Conservation (phyloP, 2,113 vertebrate species). For the Dissostichus mawsoni region DNA sequence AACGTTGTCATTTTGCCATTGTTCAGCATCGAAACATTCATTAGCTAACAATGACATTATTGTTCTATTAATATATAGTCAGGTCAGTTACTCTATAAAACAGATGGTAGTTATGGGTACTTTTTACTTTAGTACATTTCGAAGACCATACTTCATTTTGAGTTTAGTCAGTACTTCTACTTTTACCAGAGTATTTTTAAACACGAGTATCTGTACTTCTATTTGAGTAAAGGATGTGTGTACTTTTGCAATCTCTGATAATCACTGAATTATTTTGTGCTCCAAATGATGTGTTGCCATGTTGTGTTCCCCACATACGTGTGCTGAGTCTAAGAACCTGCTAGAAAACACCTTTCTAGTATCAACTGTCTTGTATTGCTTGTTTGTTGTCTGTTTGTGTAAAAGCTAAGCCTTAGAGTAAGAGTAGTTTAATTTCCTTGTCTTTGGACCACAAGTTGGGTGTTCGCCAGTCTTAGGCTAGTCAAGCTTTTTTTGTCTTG, state of each 20-base stretch:
- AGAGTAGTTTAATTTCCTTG: constrained; percentile 14
- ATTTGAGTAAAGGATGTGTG: no score
- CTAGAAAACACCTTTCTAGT: constrained; percentile 1
- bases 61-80: no score
- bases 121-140: no score
- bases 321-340: constrained; percentile 1
- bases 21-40: no score
- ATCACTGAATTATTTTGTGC: background rate
- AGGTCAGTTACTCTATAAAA: no score
- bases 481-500: background rate
- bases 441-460: constrained; percentile 12
- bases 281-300: background rate
- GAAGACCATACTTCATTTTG: no score
- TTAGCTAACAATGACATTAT: no score
- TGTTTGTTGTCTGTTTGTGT: constrained; percentile 24
- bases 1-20: no score
- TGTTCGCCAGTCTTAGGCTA: constrained; percentile 30
- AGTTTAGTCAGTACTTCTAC: no score
- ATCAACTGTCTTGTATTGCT: constrained; percentile 1
- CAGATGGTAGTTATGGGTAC: no score
- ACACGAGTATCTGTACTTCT: no score
- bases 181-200: no score
- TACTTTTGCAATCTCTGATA: background rate
- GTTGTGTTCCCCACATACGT: background rate
- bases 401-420: background rate